Evolutionary conservation across 35 echinoderm and acorn worm genomes (phyloP).

Genomic region (Lytechinus pictus): DNA sequence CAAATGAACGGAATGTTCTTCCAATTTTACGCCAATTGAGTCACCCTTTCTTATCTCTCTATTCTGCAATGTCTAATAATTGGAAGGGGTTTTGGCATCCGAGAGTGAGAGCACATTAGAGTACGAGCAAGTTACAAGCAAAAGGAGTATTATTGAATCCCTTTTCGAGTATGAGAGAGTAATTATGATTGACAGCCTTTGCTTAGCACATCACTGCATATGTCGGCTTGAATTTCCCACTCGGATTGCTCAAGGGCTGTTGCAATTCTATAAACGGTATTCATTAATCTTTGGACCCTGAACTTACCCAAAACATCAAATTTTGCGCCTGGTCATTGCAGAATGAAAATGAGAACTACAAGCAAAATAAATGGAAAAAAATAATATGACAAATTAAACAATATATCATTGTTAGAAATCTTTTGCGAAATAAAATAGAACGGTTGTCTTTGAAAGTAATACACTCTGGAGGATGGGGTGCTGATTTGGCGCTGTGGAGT

Average conservation of each 20-base stretch:
- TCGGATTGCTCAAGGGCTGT: background rate
- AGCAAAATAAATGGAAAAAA: too few relatives aligned
- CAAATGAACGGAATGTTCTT: conserved; percentile 2
- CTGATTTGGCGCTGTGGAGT: too few relatives aligned
- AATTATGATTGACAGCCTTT: conserved; percentile 19
- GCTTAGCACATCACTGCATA: conserved; percentile 10
- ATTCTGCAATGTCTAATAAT: background rate
- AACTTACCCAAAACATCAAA: background rate
- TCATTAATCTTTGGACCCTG: background rate
- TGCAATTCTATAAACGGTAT: background rate
- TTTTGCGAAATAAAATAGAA: too few relatives aligned
- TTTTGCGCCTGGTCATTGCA: background rate
- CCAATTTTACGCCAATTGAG: background rate
- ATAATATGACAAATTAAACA: too few relatives aligned
- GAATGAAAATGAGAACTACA: too few relatives aligned
- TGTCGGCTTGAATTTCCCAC: background rate
- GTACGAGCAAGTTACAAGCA: background rate
- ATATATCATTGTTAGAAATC: too few relatives aligned
- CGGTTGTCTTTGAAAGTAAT: too few relatives aligned
- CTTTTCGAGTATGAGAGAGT: background rate
- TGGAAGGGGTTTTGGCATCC: background rate
- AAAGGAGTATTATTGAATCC: background rate
- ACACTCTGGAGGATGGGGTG: too few relatives aligned
- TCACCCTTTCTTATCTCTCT: background rate
- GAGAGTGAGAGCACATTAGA: background rate